These are phyloP conservation scores for Passer montanus DNA, from an alignment of 2,113 vertebrate genomes.

Conservation along the genomic window DNA sequence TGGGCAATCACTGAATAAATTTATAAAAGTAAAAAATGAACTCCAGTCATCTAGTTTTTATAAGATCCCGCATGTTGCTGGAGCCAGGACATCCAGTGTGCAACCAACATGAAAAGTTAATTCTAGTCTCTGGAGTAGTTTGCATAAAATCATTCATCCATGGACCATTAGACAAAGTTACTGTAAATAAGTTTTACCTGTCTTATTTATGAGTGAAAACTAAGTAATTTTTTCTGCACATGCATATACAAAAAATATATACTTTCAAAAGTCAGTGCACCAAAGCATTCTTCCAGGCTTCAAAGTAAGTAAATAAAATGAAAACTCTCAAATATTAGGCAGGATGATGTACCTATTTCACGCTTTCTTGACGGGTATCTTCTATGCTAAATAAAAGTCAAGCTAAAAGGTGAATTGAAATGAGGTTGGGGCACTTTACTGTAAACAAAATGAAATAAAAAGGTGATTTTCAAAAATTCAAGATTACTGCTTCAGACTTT, in stretches of 20 bases:
- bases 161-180: constrained; percentile 80
- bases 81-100: constrained; percentile 72
- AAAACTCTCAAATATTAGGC: constrained; percentile 70
- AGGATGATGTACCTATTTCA: constrained; percentile 69
- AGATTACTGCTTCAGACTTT: constrained; percentile 47
- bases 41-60: constrained; percentile 41
- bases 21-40: constrained; percentile 55
- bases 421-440: not conserved
- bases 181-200: constrained; percentile 75
- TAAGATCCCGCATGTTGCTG: constrained; percentile 71
- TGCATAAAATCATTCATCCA: constrained; percentile 82
- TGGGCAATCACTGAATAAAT: constrained; percentile 45
- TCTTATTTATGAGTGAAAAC: constrained; percentile 78
- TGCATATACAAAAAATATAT: constrained; percentile 69
- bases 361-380: constrained; percentile 72
- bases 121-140: constrained; percentile 74
- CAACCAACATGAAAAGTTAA: constrained; percentile 80
- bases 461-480: constrained; percentile 59
- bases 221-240: constrained; percentile 71
- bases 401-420: constrained; percentile 69
- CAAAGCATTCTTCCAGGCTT: constrained; percentile 68
- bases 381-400: constrained; percentile 74
- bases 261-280: constrained; percentile 75
- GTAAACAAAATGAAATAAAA: constrained; percentile 71
- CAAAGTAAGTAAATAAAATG: constrained; percentile 69